Evolutionary conservation across 2,888 invertebrate genomes (phyloP).

Genomic region (Acheta domesticus): DNA sequence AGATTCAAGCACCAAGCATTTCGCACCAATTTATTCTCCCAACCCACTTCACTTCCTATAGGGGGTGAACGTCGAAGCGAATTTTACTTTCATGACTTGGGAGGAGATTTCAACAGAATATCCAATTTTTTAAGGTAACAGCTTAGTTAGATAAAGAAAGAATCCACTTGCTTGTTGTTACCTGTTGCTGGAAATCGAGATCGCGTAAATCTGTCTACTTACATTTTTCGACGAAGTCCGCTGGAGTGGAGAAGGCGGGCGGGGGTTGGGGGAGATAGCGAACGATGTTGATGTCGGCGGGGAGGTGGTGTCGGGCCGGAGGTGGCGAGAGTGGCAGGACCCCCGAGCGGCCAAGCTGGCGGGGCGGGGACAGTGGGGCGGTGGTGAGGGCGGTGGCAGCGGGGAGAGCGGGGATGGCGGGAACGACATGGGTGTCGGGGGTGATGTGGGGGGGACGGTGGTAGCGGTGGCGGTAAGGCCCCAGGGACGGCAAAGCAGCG

Average conservation of each 20-base stretch:
- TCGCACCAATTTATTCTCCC: background rate
- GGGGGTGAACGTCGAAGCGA: background rate
- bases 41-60: no score
- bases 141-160: background rate
- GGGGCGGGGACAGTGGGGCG: no score
- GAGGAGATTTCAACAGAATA: background rate
- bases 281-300: background rate
- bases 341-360: no score
- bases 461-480: no score
- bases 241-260: background rate
- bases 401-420: no score
- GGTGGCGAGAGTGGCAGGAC: no score
- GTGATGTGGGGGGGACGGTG: no score
- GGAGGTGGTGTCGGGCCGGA: no score
- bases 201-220: background rate
- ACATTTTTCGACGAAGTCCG: background rate
- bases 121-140: background rate
- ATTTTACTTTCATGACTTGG: background rate
- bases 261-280: background rate
- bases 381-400: no score
- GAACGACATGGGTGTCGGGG: no score
- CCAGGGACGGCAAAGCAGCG: no score
- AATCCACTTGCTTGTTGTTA: background rate
- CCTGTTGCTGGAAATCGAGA: background rate
- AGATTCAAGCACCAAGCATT: background rate